Evolutionary conservation across 2,888 invertebrate species (phyloP), one percentile per base, ranked within the genome.

Genomic region (Serripes groenlandicus): DNA sequence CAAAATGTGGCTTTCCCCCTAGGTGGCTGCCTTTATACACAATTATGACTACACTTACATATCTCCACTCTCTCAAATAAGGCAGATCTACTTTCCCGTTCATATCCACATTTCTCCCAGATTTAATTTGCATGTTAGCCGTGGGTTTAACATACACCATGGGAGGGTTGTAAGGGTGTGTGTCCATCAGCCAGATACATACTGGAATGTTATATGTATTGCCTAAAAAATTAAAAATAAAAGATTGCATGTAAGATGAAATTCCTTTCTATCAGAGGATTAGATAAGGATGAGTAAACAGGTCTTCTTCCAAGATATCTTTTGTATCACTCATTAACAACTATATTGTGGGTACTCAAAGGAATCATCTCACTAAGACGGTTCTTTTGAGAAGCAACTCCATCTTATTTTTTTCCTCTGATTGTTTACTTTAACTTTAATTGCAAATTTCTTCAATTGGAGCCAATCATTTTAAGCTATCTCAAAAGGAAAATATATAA

Each of bases 51-150:
- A 15, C 23, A 85, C 91, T 91, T 88, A 94, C 94, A 88, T 93
- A 92, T 90, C 94, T 94, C 99, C 99, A 99, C 90, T 99, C 98
- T 93, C 98, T 98, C 81, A 99, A 95, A 95, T 98, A 99, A 0
- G 99, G 99, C 92, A 99, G 96, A 95, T 99, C 99, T 75, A 99
- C 97, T 95, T 98, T 98, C 49, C 99, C 99, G 95, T 97, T 98
- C 92, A 97, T 97, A 95, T 99, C 99, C 9, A 99, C 99, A 95
- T 97, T 98, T 95, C 97, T 97, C 18, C 99, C 99, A 23, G 97
- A 97, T 95, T 98, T 99, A 85, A 99, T 98, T 83, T 97, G 96
- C 99, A 99, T 99, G 88, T 97, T 97, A 42, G 97, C 93, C 5
- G 99, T 99, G 15, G 99, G 99, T 94, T 97, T 97, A 0, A 99